Evolutionary conservation across 2,888 invertebrate species (phyloP).

Genomic region (Nephrocerus scutellatus): DNA sequence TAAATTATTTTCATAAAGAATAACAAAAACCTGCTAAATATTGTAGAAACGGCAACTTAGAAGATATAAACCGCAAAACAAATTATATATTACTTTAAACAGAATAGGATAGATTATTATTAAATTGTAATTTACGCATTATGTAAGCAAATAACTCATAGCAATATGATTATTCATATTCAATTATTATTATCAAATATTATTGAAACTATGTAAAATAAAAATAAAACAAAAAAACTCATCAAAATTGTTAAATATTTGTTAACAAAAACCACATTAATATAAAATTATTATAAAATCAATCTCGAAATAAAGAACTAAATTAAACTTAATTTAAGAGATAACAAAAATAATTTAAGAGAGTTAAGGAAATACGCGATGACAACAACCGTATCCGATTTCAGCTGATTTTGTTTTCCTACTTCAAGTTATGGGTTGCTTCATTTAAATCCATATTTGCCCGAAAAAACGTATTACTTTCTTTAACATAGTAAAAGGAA

Average conservation of each 20-base stretch:
- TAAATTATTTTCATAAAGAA: conserved; percentile 17
- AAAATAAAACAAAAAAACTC: neutral
- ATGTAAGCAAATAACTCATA: conserved; percentile 8
- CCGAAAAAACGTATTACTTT: too few species aligned
- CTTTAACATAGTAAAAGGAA: too few species aligned
- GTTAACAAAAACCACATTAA: conserved; percentile 3
- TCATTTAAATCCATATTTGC: too few species aligned
- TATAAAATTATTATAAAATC: conserved; percentile 1
- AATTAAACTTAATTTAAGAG: conserved; percentile 12
- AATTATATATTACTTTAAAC: conserved; percentile 6
- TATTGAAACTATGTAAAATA: conserved; percentile 5
- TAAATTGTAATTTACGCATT: conserved; percentile 8
- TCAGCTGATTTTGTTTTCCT: too few species aligned
- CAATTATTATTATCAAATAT: conserved; percentile 8
- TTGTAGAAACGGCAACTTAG: conserved; percentile 15
- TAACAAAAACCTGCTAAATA: conserved; percentile 8
- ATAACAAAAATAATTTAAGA: conserved; percentile 14
- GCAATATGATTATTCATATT: conserved; percentile 11
- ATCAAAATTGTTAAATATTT: conserved; percentile 8
- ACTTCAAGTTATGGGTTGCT: too few species aligned
- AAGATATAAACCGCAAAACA: conserved; percentile 7
- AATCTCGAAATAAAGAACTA: conserved; percentile 1
- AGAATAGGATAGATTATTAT: conserved; percentile 7
- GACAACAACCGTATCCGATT: too few species aligned
- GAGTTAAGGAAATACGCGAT: too few species aligned